These are phyloP conservation scores for Emmelina monodactyla DNA, from an alignment of 2,888 invertebrate genomes.

Conservation along the genomic window DNA sequence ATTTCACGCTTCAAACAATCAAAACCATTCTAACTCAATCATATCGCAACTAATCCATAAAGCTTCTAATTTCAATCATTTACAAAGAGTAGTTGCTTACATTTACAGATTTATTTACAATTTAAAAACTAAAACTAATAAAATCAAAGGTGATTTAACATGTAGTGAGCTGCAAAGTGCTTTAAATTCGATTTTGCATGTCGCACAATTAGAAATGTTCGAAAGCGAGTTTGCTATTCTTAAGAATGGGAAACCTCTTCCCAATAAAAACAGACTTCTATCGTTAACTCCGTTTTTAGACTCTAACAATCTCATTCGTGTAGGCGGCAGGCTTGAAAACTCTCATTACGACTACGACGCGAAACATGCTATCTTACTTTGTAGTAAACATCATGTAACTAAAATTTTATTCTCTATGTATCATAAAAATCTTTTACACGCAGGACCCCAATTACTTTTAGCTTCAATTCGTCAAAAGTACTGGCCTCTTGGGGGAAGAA, in stretches of 20 bases:
- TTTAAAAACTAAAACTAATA: neutral
- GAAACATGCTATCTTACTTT: neutral
- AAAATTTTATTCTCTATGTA: neutral
- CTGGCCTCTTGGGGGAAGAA: neutral
- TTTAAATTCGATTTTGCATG: neutral
- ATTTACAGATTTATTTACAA: neutral
- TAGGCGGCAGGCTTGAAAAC: neutral
- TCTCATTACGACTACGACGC: neutral
- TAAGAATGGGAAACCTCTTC: neutral
- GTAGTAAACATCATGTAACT: neutral
- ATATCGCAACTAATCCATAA: neutral
- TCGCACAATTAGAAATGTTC: no score
- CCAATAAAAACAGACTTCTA: neutral
- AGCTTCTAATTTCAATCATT: neutral
- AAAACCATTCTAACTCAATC: neutral
- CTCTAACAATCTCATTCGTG: neutral
- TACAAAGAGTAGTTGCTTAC: neutral
- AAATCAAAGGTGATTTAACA: neutral
- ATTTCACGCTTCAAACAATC: neutral
- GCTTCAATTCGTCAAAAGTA: neutral
- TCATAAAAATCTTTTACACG: neutral
- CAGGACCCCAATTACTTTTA: neutral
- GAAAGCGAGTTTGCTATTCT: no score
- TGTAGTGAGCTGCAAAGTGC: neutral
- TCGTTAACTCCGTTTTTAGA: neutral